These are phyloP conservation scores for Crocuta crocuta DNA, from an alignment of 2,113 vertebrate species.

Conservation along the genomic window DNA sequence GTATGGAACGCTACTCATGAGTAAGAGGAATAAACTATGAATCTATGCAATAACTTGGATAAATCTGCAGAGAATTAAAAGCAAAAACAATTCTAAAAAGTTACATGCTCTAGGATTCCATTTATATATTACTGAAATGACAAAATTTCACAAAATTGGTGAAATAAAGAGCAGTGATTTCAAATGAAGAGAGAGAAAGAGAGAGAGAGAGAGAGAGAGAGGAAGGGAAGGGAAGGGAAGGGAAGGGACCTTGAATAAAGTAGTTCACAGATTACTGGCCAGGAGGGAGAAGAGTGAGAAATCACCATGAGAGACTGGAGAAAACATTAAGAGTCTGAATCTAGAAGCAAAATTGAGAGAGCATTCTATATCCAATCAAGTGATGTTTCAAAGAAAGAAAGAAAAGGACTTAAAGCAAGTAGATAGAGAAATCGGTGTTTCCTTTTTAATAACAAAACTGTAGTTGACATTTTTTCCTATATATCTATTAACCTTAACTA, in stretches of 20 bases:
- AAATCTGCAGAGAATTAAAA: background rate
- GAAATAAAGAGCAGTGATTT: background rate
- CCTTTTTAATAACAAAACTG: background rate
- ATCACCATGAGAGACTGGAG: background rate
- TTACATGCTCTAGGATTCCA: background rate
- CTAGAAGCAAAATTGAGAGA: background rate
- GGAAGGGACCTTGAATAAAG: background rate
- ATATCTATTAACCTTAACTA: background rate
- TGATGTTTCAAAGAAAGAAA: background rate
- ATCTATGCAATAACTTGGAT: background rate
- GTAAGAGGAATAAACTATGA: background rate
- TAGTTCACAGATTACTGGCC: background rate
- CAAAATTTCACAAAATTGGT: background rate
- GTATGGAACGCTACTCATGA: background rate
- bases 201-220: fast-evolving
- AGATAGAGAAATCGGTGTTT: background rate
- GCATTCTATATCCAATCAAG: background rate
- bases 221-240: background rate
- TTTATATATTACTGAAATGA: background rate
- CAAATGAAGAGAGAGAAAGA: background rate
- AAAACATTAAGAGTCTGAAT: background rate
- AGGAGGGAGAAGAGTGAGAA: background rate
- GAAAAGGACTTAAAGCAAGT: background rate
- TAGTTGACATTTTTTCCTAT: background rate
- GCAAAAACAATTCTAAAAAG: background rate